Evolutionary conservation across 2,797 vertebrate species (phyloP).

Genomic region (Mallotus villosus): DNA sequence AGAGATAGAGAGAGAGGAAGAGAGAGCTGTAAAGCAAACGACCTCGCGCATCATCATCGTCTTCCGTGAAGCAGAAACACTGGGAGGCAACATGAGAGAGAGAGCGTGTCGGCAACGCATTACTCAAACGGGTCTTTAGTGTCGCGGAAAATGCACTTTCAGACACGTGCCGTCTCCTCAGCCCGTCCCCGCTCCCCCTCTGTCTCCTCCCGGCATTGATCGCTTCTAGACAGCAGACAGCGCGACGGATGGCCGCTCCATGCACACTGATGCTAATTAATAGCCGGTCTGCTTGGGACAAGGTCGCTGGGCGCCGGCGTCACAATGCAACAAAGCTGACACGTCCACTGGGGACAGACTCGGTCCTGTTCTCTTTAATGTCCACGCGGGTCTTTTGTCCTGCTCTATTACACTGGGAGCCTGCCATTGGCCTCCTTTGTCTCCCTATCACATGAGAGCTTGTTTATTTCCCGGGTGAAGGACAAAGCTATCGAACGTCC

Average conservation of each 20-base stretch:
- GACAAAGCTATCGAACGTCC: neutral
- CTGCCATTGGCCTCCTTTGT: slow-evolving; percentile 9
- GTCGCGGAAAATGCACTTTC: slow-evolving; percentile 39
- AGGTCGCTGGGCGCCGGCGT: slow-evolving; percentile 64
- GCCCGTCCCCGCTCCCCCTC: neutral
- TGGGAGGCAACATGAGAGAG: slow-evolving; percentile 20
- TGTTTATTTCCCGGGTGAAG: slow-evolving; percentile 1
- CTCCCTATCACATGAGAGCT: neutral
- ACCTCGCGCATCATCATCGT: neutral
- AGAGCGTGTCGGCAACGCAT: slow-evolving; percentile 35
- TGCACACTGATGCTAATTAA: slow-evolving; percentile 65
- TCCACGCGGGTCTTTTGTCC: slow-evolving; percentile 39
- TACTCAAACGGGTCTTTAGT: slow-evolving; percentile 56
- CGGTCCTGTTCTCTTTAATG: slow-evolving; percentile 45
- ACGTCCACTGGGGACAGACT: slow-evolving; percentile 44
- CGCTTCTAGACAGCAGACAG: slow-evolving; percentile 33
- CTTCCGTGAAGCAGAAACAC: slow-evolving; percentile 48
- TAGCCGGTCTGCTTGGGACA: slow-evolving; percentile 65
- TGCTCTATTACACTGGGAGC: slow-evolving; percentile 15
- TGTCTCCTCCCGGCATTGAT: slow-evolving; percentile 44
- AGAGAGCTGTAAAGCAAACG: slow-evolving; percentile 15
- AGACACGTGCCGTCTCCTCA: slow-evolving; percentile 9
- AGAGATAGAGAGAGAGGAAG: slow-evolving; percentile 10
- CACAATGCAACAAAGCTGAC: slow-evolving; percentile 58
- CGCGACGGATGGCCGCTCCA: slow-evolving; percentile 31